Evolutionary conservation across 1,140 invertebrate species (phyloP).

Genomic region (Drosophila novamexicana): DNA sequence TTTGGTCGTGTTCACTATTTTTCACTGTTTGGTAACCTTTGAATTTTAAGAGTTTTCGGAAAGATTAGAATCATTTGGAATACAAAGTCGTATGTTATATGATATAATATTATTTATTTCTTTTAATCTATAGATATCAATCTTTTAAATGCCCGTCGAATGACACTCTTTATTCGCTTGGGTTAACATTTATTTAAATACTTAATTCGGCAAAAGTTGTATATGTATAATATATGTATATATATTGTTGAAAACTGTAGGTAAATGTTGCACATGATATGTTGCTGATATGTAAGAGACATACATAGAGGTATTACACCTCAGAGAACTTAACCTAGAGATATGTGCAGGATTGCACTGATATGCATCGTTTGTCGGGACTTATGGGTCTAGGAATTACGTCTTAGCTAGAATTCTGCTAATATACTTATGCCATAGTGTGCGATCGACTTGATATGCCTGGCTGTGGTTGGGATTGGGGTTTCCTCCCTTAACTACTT

Average conservation of each 20-base stretch:
- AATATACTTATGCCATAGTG: background rate
- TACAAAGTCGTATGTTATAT: too few relatives aligned
- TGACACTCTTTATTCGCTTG: too few relatives aligned
- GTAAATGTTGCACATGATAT: slow-evolving; percentile 42
- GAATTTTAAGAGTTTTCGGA: too few relatives aligned
- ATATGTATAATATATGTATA: slow-evolving; percentile 15
- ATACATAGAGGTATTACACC: slow-evolving; percentile 5
- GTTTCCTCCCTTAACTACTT: slow-evolving; percentile 54
- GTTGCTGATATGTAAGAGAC: slow-evolving; percentile 25
- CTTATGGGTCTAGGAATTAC: slow-evolving; percentile 5
- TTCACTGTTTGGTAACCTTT: too few relatives aligned
- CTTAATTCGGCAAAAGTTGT: slow-evolving; percentile 27
- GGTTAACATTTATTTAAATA: slow-evolving; percentile 55
- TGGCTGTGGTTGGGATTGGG: slow-evolving; percentile 11
- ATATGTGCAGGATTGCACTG: slow-evolving; percentile 31
- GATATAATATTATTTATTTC: too few relatives aligned
- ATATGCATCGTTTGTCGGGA: slow-evolving; percentile 38
- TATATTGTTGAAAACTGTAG: slow-evolving; percentile 27
- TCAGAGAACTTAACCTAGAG: slow-evolving; percentile 7
- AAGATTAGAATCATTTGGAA: too few relatives aligned
- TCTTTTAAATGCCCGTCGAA: too few relatives aligned
- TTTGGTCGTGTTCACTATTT: too few relatives aligned
- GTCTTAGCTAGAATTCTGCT: slow-evolving; percentile 31
- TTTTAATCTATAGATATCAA: too few relatives aligned
- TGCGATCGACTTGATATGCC: slow-evolving; percentile 52